Evolutionary conservation across 1,140 invertebrate genomes (phyloP).

Genomic region (Epicauta chinensis): DNA sequence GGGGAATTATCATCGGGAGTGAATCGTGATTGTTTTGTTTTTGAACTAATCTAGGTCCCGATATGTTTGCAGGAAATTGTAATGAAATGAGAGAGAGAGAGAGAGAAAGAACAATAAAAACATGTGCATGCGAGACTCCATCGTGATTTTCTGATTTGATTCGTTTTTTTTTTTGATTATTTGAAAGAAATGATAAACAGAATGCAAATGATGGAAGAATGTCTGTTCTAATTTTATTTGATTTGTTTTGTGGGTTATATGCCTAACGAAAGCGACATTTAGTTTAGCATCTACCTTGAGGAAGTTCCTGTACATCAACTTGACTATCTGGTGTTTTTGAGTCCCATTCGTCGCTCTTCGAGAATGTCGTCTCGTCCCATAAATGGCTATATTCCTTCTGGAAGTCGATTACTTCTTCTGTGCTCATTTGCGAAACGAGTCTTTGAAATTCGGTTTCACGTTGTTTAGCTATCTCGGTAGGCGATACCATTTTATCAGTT

Average conservation of each 20-base stretch:
- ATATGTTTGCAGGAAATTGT: constrained; percentile 36
- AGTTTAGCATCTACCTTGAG: constrained; percentile 43
- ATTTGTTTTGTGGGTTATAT: background rate
- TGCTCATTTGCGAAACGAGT: constrained; percentile 46
- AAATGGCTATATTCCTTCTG: constrained; percentile 42
- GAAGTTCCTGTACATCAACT: constrained; percentile 40
- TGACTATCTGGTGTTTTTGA: constrained; percentile 43
- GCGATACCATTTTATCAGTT: constrained; percentile 26
- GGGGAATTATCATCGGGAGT: constrained; percentile 22
- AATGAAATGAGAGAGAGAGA: constrained; percentile 11
- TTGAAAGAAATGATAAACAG: background rate
- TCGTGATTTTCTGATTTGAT: background rate
- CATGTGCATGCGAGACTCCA: background rate
- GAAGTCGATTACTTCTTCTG: constrained; percentile 46
- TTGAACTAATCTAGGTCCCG: constrained; percentile 30
- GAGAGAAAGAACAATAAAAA: constrained; percentile 3
- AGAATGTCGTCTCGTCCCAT: constrained; percentile 46
- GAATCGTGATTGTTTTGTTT: background rate
- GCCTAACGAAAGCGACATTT: background rate
- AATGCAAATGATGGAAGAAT: background rate
- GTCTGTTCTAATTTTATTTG: background rate
- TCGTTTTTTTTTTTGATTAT: background rate
- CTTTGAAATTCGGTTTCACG: constrained; percentile 46
- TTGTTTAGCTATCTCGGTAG: constrained; percentile 39
- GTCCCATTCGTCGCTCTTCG: constrained; percentile 42